Base-by-base conservation (phyloP, 2,888 invertebrate species). In the Deladenus siricidicola region DNA sequence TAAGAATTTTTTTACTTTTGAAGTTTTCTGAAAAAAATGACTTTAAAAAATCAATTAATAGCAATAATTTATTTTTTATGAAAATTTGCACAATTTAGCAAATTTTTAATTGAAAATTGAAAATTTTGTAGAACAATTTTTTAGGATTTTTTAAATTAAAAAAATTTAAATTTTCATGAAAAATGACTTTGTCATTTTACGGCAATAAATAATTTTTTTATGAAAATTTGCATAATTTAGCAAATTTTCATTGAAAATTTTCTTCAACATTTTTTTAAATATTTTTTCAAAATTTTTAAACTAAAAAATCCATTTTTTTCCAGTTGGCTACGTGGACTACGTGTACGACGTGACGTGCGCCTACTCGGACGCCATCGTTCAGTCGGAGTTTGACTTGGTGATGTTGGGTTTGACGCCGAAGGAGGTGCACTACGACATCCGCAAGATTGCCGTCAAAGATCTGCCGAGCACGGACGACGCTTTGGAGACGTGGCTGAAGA, bases 281-380 rank as follows among this genome's bases (percentile, higher is more conserved):
- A n/a, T n/a, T n/a, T n/a, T n/a, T n/a, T n/a, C n/a, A n/a, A n/a
- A n/a, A n/a, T n/a, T n/a, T n/a, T n/a, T n/a, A n/a, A n/a, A n/a
- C n/a, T n/a, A n/a, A n/a, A n/a, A n/a, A n/a, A n/a, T n/a, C n/a
- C n/a, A n/a, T n/a, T n/a, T n/a, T n/a, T 51, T 58, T 72, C 47
- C 52, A 81, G 85, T 82, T 56, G 81, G 85, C 8, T 85, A 85
- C 29, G 80, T 90, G 57, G 85, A 86, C 65, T 86, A 88, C 1
- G 83, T 90, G 17, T 89, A 89, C 80, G 90, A 90, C 79, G 84
- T 89, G 65, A 88, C 89, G 0, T 84, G 90, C 17, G 88, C 86
- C 0, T 90, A 89, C 80, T 88, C 88, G 3, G 85, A 85, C 66
- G 84, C 84, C 4, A 81, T 86, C 42, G 87, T 89, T 1, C 88